Evolutionary conservation across 2,113 vertebrate genomes (phyloP), one percentile per base, ranked within the genome.

Genomic region (Mobula hypostoma): DNA sequence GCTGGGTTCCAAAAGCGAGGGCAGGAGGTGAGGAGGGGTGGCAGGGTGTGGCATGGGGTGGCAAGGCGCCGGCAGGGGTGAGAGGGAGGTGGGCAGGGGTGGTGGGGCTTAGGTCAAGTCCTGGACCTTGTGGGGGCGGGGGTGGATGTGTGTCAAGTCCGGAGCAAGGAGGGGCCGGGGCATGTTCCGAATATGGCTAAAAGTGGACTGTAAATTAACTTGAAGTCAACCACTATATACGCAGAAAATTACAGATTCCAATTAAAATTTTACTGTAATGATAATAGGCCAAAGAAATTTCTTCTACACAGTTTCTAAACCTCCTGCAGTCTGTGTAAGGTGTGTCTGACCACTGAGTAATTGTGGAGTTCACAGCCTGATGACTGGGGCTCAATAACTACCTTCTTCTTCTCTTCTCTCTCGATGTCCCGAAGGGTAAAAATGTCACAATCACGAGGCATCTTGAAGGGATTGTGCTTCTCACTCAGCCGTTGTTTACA

Each of bases 341-440:
- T 17, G 1, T 80, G 32, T 36, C 32, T 40, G 80, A 83, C 17
- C 7, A 7, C 17, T 8, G 6, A 24, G 19, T 56, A 4, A 56
- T 24, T 48, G 80, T 56, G 40, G 40, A 24, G 80, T 19, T 48
- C 2, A 1, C 6, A 48, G 14, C 32, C 80, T 83, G 58, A 48
- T 14, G n/a, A 4, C 6, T 66, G n/a, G 12, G 12, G 19, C 32
- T 66, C n/a, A 88, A 74, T 14, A 14, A 27, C 0, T 95, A 98
- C 97, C 15, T 0, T 21, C 68, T 90, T 94, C 24, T 96, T 95
- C 7, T 95, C 96, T 94, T 95, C 87, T 70, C 58, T 95, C 94
- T 97, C 96, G 83, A 96, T 95, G 1, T 97, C 95, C 94, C 95
- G 95, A 80, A 97, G 24, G 83, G 95, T 82, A 94, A 97, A 96